Percentiles rank a stretch among this genome's conserved stretches.
Evolutionary conservation across 2,113 vertebrate genomes (phyloP).

Genomic region (Pluvianellus socialis): DNA sequence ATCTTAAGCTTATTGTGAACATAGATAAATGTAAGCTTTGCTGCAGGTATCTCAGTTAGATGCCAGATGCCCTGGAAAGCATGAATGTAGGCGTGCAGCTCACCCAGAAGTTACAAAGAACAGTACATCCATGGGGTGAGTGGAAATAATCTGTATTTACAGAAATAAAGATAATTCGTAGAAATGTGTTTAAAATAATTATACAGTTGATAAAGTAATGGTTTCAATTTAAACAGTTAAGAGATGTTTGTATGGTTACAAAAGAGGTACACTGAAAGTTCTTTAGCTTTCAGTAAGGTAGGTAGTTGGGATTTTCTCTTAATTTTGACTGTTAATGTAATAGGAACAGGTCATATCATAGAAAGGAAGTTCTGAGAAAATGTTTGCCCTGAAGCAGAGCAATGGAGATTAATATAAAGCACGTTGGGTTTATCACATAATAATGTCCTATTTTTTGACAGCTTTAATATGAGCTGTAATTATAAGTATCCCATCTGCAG

Average conservation of each 20-base stretch:
- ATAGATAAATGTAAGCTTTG: slow-evolving; percentile 41
- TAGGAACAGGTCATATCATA: not conserved
- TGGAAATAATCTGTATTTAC: not conserved
- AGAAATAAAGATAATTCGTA: not conserved
- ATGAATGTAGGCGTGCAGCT: not conserved
- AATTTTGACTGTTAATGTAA: slow-evolving; percentile 9
- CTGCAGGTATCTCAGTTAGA: slow-evolving; percentile 6
- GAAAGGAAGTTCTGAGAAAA: slow-evolving; percentile 21
- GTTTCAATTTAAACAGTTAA: not conserved
- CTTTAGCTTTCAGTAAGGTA: not conserved
- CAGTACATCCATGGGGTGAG: not conserved
- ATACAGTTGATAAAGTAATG: not conserved
- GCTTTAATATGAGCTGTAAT: slow-evolving; percentile 45
- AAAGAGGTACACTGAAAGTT: not conserved
- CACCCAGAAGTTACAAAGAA: not conserved
- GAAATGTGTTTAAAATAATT: not conserved
- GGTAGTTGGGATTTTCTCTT: not conserved
- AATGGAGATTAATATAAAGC: slow-evolving; percentile 41
- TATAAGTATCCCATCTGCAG: slow-evolving; percentile 30
- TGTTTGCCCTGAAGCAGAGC: slow-evolving; percentile 35
- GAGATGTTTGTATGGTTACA: not conserved
- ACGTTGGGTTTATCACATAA: not conserved
- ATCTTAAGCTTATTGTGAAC: slow-evolving; percentile 14
- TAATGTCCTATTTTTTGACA: not conserved
- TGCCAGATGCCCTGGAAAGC: not conserved